These are phyloP conservation scores for Mus minutoides DNA, from an alignment of 2,797 vertebrate species.

Conservation along the genomic window DNA sequence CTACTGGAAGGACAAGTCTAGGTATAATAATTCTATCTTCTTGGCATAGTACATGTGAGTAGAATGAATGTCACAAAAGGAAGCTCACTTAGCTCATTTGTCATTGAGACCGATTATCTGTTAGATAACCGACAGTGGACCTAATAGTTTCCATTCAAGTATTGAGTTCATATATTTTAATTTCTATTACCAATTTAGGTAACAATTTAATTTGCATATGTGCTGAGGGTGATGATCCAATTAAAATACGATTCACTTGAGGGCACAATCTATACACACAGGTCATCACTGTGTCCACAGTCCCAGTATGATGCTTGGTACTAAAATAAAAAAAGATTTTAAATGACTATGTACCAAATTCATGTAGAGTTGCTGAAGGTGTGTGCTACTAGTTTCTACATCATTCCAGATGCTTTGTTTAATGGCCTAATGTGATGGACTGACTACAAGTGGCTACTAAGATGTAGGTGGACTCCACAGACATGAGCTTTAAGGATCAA, in stretches of 20 bases:
- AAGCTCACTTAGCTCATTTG: background rate
- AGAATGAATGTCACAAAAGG: background rate
- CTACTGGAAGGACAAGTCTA: background rate
- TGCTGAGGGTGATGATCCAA: background rate
- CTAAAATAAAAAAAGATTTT: background rate
- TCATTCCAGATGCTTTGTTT: background rate
- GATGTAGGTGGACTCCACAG: background rate
- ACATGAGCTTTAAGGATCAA: background rate
- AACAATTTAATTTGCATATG: background rate
- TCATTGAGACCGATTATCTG: background rate
- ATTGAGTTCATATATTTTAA: constrained; percentile 34
- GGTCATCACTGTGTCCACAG: background rate
- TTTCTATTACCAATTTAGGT: background rate
- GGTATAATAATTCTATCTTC: constrained; percentile 2
- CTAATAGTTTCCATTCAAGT: background rate
- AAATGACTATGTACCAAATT: background rate
- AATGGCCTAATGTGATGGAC: background rate
- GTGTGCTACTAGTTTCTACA: background rate
- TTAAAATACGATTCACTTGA: background rate
- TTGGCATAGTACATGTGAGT: background rate
- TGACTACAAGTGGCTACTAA: background rate
- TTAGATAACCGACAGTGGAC: background rate
- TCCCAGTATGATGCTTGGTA: background rate
- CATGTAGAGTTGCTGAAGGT: background rate
- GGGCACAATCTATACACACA: background rate